These are phyloP conservation scores for Diadophis punctatus DNA, from an alignment of 2,113 vertebrate species.

Conservation along the genomic window DNA sequence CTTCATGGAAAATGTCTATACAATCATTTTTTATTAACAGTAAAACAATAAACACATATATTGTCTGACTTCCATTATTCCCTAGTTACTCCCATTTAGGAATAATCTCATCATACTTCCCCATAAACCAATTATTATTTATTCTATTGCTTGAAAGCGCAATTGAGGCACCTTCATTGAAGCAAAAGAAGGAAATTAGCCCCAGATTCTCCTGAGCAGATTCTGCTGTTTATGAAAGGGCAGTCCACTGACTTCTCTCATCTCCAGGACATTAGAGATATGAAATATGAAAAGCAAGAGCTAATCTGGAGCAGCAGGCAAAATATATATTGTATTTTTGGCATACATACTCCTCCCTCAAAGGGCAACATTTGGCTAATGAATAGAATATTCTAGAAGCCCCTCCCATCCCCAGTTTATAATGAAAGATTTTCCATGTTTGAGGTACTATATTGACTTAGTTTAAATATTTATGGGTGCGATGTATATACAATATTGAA, in stretches of 20 bases:
- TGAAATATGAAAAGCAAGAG: constrained; percentile 44
- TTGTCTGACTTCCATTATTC: constrained; percentile 26
- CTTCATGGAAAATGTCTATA: constrained; percentile 39
- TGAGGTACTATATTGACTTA: constrained; percentile 66
- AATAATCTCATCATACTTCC: constrained; percentile 50
- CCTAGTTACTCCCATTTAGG: constrained; percentile 41
- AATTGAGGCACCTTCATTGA: constrained; percentile 53
- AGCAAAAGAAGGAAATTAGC: constrained; percentile 61
- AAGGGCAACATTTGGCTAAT: constrained; percentile 41
- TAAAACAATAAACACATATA: constrained; percentile 23
- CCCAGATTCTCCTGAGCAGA: constrained; percentile 54
- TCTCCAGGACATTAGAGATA: constrained; percentile 35
- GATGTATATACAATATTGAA: constrained; percentile 68
- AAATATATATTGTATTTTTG: constrained; percentile 26
- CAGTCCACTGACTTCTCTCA: constrained; percentile 45
- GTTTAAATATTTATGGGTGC: constrained; percentile 69
- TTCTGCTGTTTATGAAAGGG: constrained; percentile 52
- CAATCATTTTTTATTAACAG: constrained; percentile 39
- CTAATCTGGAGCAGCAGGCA: constrained; percentile 44
- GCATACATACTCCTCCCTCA: not conserved
- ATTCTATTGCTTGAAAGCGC: constrained; percentile 62
- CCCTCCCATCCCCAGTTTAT: constrained; percentile 41
- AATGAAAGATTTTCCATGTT: constrained; percentile 63
- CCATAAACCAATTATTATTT: constrained; percentile 55
- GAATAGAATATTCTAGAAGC: constrained; percentile 57